Conservation (phyloP, 2,888 invertebrate genomes). For the Apotomis capreana region DNA sequence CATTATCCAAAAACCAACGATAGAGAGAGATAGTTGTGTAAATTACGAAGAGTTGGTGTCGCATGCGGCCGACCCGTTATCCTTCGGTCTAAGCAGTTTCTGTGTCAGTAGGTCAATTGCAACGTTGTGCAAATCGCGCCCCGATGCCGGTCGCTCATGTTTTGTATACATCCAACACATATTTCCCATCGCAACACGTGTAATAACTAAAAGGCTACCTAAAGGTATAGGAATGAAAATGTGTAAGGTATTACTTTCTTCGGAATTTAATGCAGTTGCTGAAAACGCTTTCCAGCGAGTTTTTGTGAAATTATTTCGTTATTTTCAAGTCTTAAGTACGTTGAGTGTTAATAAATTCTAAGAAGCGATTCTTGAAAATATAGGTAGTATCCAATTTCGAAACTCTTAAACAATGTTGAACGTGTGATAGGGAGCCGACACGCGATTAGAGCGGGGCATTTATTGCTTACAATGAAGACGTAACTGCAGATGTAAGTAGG, state of each 20-base stretch:
- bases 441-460: slow-evolving; percentile 1
- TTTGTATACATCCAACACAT: slow-evolving; percentile 23
- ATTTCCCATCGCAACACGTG: slow-evolving; percentile 21
- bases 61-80: slow-evolving; percentile 75
- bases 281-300: not conserved
- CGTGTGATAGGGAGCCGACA: not conserved
- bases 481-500: slow-evolving; percentile 31
- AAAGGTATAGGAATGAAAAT: slow-evolving; percentile 1
- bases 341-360: not conserved
- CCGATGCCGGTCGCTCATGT: slow-evolving; percentile 53
- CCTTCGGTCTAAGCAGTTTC: slow-evolving; percentile 64
- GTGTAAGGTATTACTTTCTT: not conserved
- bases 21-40: slow-evolving; percentile 1
- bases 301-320: not conserved
- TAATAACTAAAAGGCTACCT: not conserved
- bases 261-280: no score
- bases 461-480: slow-evolving; percentile 27
- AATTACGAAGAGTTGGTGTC: slow-evolving; percentile 47
- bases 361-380: not conserved
- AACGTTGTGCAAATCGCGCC: slow-evolving; percentile 71
- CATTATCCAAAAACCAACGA: no score
- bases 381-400: not conserved
- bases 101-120: slow-evolving; percentile 81
- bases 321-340: not conserved
- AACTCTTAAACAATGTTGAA: slow-evolving; percentile 9